phyloP scores from a whole-genome alignment of 1,140 invertebrate genomes.

The Drosophila yakuba region DNA sequence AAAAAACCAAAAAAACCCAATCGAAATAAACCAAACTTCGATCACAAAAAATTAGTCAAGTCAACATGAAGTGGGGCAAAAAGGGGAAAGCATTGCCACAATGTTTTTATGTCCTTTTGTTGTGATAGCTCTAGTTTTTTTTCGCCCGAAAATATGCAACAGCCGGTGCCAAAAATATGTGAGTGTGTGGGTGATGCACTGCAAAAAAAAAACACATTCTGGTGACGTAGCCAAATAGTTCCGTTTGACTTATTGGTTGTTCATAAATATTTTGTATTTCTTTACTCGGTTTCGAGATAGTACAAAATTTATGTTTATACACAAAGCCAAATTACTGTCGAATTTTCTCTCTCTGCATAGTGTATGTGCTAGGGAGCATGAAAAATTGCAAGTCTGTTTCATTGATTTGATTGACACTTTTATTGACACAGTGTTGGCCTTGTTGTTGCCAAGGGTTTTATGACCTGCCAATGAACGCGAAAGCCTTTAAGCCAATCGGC shows the following conservation, averaged over 20 bases:
- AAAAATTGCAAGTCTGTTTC: constrained; percentile 67
- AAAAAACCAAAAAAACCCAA: constrained; percentile 4
- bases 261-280: no score
- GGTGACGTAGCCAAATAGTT: no score
- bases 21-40: constrained; percentile 30
- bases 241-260: no score
- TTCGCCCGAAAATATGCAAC: constrained; percentile 55
- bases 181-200: neutral
- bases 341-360: constrained; percentile 6
- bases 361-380: constrained; percentile 28
- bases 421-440: constrained; percentile 71
- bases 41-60: constrained; percentile 58
- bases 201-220: neutral
- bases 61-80: constrained; percentile 29
- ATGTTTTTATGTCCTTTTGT: constrained; percentile 26
- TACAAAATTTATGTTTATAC: no score
- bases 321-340: no score
- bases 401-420: constrained; percentile 82
- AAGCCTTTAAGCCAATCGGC: constrained; percentile 61
- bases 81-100: constrained; percentile 17
- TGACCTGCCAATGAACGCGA: constrained; percentile 56
- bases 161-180: constrained; percentile 41
- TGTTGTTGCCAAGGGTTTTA: constrained; percentile 68
- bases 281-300: no score
- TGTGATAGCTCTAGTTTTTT: constrained; percentile 9